phyloP scores from a whole-genome alignment of 2,888 invertebrate species.

The Antheraea yamamai region DNA sequence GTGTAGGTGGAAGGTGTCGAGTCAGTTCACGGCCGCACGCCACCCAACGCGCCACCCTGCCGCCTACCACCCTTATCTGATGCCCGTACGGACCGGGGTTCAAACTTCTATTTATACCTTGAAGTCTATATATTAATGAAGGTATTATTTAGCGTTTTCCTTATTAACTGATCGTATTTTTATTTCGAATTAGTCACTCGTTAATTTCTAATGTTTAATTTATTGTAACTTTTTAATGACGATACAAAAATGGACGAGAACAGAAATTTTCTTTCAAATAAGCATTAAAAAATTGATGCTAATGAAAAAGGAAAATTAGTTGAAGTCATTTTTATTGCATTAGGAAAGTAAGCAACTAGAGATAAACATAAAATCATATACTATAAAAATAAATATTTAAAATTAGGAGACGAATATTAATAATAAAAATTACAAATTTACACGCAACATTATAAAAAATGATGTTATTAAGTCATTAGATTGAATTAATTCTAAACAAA shows the following conservation, averaged over 20 bases:
- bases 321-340: not conserved
- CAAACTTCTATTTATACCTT: slow-evolving; percentile 58
- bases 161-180: not conserved
- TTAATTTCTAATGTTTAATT: not conserved
- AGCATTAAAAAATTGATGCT: not conserved
- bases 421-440: not conserved
- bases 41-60: slow-evolving; percentile 40
- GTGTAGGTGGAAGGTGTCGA: slow-evolving; percentile 58
- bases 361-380: too few relatives aligned
- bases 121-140: not conserved
- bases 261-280: too few relatives aligned
- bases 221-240: not conserved
- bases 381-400: not conserved
- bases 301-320: not conserved
- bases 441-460: too few relatives aligned
- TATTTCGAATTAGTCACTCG: not conserved
- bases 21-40: slow-evolving; percentile 70
- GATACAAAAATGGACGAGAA: not conserved
- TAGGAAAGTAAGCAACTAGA: not conserved
- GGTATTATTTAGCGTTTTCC: not conserved
- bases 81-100: slow-evolving; percentile 39
- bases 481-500: too few relatives aligned
- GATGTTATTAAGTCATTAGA: too few relatives aligned
- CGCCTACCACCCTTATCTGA: slow-evolving; percentile 34
- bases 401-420: not conserved